Conservation (phyloP, 1,140 invertebrate genomes). For the Cheumatopsyche charites region DNA sequence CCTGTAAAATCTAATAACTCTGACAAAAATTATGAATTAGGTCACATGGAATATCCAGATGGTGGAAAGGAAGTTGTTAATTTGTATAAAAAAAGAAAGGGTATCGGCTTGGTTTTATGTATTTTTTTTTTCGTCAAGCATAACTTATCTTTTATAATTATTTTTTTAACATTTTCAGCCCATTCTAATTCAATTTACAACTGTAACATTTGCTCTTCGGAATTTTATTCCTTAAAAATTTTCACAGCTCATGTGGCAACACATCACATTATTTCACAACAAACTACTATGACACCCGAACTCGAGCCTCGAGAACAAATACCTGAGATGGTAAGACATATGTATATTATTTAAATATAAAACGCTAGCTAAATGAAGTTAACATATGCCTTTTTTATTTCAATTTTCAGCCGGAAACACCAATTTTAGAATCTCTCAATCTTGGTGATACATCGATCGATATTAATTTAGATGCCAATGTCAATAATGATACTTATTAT, state of each 20-base stretch:
- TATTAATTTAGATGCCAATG: conserved; percentile 6
- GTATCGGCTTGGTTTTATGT: conserved; percentile 4
- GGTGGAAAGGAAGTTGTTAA: conserved; percentile 67
- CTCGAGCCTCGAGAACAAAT: conserved; percentile 11
- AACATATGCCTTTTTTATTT: not conserved
- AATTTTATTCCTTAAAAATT: conserved; percentile 54
- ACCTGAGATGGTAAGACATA: not conserved
- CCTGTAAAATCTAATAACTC: not conserved
- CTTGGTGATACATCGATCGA: not conserved
- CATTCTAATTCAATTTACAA: conserved; percentile 33
- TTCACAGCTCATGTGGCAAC: conserved; percentile 54
- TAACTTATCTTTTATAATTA: not conserved
- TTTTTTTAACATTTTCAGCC: conserved; percentile 29
- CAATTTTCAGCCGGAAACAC: not conserved
- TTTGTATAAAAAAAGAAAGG: conserved; percentile 52
- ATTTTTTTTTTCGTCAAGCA: not conserved
- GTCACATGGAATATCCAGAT: conserved; percentile 67
- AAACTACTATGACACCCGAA: not conserved
- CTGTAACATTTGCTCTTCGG: conserved; percentile 55
- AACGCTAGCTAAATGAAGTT: not conserved
- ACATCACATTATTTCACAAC: not conserved
- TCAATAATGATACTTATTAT: conserved; percentile 6
- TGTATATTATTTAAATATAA: not conserved
- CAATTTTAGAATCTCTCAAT: not conserved
- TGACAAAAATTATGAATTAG: conserved; percentile 57